phyloP scores from a whole-genome alignment of 2,888 invertebrate genomes.

The Tanytarsus gracilentus region DNA sequence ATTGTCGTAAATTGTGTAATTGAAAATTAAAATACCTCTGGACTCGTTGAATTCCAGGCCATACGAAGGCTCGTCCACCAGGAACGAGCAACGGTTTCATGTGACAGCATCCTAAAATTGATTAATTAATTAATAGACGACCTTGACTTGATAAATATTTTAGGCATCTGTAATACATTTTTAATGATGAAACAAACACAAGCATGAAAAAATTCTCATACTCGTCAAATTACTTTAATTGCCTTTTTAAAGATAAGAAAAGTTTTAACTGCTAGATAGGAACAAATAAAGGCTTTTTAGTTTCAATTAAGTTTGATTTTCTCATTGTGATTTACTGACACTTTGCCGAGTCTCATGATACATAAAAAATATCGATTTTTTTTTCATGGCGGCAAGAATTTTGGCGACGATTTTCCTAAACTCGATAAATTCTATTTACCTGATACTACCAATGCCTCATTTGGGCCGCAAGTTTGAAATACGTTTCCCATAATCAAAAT shows the following conservation, averaged over 20 bases:
- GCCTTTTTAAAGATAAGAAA: no score
- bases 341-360: not conserved
- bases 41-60: constrained; percentile 83
- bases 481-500: constrained; percentile 44
- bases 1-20: constrained; percentile 7
- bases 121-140: constrained; percentile 21
- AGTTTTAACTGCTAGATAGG: no score
- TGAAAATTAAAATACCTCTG: constrained; percentile 50
- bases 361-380: constrained; percentile 16
- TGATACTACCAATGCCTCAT: constrained; percentile 89
- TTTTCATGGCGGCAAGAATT: not conserved
- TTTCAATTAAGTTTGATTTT: no score
- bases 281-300: no score
- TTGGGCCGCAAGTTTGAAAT: constrained; percentile 90
- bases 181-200: no score
- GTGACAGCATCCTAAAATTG: constrained; percentile 81
- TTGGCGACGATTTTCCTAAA: constrained; percentile 11
- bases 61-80: constrained; percentile 94
- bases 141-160: not conserved
- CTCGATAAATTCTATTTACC: constrained; percentile 51
- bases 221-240: no score
- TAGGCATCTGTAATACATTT: not conserved
- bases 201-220: no score
- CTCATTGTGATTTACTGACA: not conserved
- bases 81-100: constrained; percentile 86